phyloP scores from a whole-genome alignment of 2,113 vertebrate species.

The Oreochromis spilurus region DNA sequence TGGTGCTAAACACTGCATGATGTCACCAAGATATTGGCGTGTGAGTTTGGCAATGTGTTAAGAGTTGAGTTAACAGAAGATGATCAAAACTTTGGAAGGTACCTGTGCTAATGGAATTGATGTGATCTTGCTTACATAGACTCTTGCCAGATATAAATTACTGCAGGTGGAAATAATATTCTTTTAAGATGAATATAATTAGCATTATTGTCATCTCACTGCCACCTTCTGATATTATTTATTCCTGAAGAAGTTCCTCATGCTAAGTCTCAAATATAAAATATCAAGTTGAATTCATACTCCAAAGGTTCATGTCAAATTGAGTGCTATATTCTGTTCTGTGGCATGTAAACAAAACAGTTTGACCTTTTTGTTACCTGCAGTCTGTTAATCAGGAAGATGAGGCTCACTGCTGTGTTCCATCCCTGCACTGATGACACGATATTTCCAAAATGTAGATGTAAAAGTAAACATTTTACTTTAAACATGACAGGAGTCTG shows the following conservation, averaged over 20 bases:
- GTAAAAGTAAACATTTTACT: not conserved
- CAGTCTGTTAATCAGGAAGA: not conserved
- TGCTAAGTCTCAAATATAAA: not conserved
- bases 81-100: accelerated
- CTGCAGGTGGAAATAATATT: not conserved
- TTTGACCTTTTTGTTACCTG: not conserved
- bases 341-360: not conserved
- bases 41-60: constrained; percentile 97
- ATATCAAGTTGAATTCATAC: not conserved
- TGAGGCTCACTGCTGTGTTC: not conserved
- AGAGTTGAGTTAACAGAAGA: constrained; percentile 89
- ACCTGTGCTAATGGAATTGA: not conserved
- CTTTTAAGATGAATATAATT: not conserved
- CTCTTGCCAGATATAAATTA: not conserved
- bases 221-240: not conserved
- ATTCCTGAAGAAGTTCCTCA: not conserved
- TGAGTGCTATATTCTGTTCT: not conserved
- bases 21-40: constrained; percentile 97
- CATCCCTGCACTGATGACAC: not conserved
- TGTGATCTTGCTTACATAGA: not conserved
- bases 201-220: not conserved
- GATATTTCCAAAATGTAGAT: not conserved
- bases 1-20: not conserved
- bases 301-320: not conserved
- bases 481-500: not conserved